These are phyloP conservation scores for Brienomyrus brachyistius DNA, from an alignment of 2,113 vertebrate species.

Conservation along the genomic window DNA sequence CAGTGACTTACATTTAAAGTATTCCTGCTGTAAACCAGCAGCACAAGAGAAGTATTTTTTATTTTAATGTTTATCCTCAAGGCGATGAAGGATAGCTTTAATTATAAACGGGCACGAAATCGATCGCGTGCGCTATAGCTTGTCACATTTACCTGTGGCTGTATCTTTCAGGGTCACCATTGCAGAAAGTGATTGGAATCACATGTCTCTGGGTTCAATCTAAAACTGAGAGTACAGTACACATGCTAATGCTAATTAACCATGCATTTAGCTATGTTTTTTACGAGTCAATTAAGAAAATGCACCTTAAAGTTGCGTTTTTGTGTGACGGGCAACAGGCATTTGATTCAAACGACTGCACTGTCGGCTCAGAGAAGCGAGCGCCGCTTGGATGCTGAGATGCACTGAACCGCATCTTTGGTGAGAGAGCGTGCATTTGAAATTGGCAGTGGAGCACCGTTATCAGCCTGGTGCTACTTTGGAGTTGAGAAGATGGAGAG, in stretches of 20 bases:
- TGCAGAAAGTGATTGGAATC: neutral
- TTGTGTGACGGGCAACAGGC: neutral
- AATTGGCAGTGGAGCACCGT: neutral
- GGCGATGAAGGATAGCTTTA: conserved; percentile 20
- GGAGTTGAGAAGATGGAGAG: neutral
- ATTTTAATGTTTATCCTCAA: conserved; percentile 17
- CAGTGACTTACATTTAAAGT: neutral
- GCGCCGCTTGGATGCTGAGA: neutral
- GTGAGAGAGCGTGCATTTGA: neutral
- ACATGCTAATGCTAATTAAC: neutral
- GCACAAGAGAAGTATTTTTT: neutral
- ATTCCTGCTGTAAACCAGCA: neutral
- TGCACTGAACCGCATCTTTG: neutral
- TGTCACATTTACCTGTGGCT: neutral
- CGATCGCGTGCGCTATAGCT: neutral
- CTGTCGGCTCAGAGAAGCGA: neutral
- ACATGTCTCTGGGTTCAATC: neutral
- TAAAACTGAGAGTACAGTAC: neutral
- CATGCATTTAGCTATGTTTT: neutral
- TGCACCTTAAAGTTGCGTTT: neutral
- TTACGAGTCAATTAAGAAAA: neutral
- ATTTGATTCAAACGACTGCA: neutral
- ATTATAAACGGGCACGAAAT: conserved; percentile 16
- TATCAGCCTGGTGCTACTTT: neutral
- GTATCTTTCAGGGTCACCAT: neutral